Evolutionary conservation across 2,888 invertebrate genomes (phyloP).

Genomic region (Drosophila lutescens): DNA sequence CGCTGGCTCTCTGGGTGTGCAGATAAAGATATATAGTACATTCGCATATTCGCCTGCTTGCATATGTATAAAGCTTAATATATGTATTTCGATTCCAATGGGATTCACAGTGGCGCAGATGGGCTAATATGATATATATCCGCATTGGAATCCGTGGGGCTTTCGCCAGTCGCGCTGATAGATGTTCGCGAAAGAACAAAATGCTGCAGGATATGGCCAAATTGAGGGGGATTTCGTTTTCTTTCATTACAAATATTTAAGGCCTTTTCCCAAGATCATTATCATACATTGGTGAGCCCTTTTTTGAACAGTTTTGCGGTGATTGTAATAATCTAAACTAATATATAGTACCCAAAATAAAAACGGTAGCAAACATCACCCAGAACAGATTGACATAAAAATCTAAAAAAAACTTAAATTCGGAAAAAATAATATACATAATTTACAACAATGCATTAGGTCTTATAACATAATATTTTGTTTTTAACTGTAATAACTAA

Average conservation of each 20-base stretch:
- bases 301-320: background rate
- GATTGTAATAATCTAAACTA: background rate
- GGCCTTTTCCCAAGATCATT: background rate
- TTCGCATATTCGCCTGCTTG: slow-evolving; percentile 9
- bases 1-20: slow-evolving; percentile 33
- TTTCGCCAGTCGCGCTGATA: slow-evolving; percentile 29
- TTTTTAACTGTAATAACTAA: too few relatives aligned
- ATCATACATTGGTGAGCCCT: background rate
- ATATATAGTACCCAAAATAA: too few relatives aligned
- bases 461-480: too few relatives aligned
- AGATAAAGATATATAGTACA: slow-evolving; percentile 28
- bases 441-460: too few relatives aligned
- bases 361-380: too few relatives aligned
- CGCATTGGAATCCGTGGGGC: slow-evolving; percentile 18
- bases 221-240: background rate
- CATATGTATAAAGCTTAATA: slow-evolving; percentile 25
- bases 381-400: too few relatives aligned
- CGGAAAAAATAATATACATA: too few relatives aligned
- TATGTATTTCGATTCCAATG: slow-evolving; percentile 33
- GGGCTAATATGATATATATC: slow-evolving; percentile 44
- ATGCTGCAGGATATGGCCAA: slow-evolving; percentile 2
- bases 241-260: background rate
- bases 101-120: slow-evolving; percentile 36
- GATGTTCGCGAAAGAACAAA: slow-evolving; percentile 18
- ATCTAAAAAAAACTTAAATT: too few relatives aligned